Evolutionary conservation across 2,113 vertebrate species (phyloP).

Genomic region (Malurus cyaneus): DNA sequence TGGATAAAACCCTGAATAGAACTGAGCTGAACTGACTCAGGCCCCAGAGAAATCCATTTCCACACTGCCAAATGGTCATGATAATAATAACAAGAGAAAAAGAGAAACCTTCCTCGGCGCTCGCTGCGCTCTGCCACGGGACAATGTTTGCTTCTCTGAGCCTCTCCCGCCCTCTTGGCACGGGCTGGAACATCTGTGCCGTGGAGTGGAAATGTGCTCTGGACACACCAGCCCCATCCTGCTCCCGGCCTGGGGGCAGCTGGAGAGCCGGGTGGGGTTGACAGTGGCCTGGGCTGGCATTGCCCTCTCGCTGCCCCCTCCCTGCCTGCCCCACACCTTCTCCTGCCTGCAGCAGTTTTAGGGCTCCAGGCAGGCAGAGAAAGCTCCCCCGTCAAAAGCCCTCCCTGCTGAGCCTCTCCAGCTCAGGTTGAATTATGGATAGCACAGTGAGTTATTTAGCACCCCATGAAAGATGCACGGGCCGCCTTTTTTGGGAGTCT

Average conservation of each 20-base stretch:
- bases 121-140: not conserved
- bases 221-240: not conserved
- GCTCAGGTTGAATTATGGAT: not conserved
- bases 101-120: not conserved
- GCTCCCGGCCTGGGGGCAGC: not conserved
- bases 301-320: not conserved
- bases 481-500: not conserved
- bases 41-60: not conserved
- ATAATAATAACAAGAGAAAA: not conserved
- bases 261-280: not conserved
- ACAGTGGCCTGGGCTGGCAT: not conserved
- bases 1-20: not conserved
- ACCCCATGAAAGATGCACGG: not conserved
- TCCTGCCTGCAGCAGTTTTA: not conserved
- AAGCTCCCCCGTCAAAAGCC: not conserved
- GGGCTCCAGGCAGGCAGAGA: not conserved
- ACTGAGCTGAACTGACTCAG: not conserved
- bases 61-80: not conserved
- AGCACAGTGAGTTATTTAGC: not conserved
- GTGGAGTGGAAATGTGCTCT: not conserved
- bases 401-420: not conserved
- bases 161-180: not conserved
- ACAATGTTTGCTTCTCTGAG: constrained; percentile 25
- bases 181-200: not conserved
- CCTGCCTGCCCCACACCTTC: not conserved